Evolutionary conservation across 2,113 vertebrate species (phyloP).

Genomic region (Columbina picui): DNA sequence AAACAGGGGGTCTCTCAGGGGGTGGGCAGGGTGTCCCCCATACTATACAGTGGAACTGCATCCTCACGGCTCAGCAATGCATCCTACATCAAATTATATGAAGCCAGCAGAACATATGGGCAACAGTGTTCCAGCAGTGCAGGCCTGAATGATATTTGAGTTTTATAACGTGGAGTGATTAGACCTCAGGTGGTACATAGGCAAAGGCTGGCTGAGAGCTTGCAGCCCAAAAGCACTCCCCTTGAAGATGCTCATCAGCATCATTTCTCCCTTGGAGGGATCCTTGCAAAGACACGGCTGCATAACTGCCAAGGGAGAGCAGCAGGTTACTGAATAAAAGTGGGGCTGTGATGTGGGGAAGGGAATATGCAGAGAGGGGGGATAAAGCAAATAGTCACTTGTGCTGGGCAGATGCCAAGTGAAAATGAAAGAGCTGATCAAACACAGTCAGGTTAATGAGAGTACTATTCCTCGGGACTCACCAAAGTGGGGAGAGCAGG

Average conservation of each 20-base stretch:
- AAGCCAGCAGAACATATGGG: neutral
- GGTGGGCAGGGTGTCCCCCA: neutral
- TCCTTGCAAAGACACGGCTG: neutral
- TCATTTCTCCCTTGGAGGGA: neutral
- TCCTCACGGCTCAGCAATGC: neutral
- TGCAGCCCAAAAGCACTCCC: neutral
- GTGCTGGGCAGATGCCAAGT: neutral
- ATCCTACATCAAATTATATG: neutral
- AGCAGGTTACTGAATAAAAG: neutral
- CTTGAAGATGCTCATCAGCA: neutral
- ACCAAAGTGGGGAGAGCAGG: neutral
- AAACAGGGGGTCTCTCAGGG: neutral
- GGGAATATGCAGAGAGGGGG: neutral
- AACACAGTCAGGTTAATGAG: slow-evolving; percentile 26
- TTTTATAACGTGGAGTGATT: neutral
- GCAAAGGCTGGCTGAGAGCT: neutral
- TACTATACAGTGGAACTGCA: neutral
- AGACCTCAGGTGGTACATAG: neutral
- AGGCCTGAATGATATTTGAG: neutral
- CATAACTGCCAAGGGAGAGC: neutral
- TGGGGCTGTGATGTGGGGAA: neutral
- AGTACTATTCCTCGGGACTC: neutral
- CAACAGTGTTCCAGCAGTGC: neutral
- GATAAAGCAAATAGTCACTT: neutral
- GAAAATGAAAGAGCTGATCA: slow-evolving; percentile 11